phyloP scores from a whole-genome alignment of 1,140 invertebrate species.

The Helicoverpa zea region DNA sequence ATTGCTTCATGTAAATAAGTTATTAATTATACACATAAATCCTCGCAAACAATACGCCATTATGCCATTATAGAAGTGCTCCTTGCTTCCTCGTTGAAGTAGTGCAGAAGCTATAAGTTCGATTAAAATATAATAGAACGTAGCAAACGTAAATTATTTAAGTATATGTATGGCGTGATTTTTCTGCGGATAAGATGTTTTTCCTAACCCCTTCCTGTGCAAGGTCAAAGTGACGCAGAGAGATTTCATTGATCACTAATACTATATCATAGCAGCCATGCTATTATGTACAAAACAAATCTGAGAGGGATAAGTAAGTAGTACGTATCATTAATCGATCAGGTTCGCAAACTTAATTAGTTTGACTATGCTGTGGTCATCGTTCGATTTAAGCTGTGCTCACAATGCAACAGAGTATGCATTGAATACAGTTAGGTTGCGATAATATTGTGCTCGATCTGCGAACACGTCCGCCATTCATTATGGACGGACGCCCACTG shows the following conservation, averaged over 20 bases:
- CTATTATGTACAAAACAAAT: no score
- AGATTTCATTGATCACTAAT: no score
- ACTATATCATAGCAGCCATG: no score
- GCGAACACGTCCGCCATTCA: slow-evolving; percentile 66
- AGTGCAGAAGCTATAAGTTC: neutral
- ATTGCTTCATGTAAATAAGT: slow-evolving; percentile 21
- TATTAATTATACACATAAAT: slow-evolving; percentile 18
- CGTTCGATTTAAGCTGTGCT: slow-evolving; percentile 48
- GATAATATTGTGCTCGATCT: slow-evolving; percentile 56
- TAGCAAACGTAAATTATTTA: no score
- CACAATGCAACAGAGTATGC: slow-evolving; percentile 48
- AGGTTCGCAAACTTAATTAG: slow-evolving; percentile 17
- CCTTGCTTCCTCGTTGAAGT: neutral
- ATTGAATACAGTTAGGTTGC: slow-evolving; percentile 48
- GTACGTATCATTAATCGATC: slow-evolving; percentile 22
- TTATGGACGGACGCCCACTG: slow-evolving; percentile 72
- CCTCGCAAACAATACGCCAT: slow-evolving; percentile 4
- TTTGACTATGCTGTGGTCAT: slow-evolving; percentile 39
- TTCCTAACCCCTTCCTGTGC: no score
- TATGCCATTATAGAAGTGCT: neutral
- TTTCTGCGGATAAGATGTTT: no score
- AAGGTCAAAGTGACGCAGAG: no score
- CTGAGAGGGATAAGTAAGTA: no score
- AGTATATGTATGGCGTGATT: no score
- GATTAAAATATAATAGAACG: no score